A percentile compares a stretch with the other conserved stretches of the same genome.
Conservation (phyloP, 2,888 invertebrate species). For the Oxystoma pomonae region DNA sequence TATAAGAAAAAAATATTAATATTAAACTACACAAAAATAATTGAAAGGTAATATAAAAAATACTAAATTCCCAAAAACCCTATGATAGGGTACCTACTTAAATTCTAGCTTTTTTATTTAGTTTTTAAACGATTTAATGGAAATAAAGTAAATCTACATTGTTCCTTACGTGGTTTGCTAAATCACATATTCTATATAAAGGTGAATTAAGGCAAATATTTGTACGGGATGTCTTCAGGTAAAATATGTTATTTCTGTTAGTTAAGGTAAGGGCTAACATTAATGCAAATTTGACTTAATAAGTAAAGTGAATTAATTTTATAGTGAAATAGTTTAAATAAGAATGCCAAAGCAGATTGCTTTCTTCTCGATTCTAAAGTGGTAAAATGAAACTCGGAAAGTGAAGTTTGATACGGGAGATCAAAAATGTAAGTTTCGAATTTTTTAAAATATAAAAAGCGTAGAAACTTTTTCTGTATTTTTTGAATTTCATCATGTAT, state of each 20-base stretch:
- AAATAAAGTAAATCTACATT: too few relatives aligned
- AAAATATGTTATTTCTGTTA: neutral
- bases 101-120: too few relatives aligned
- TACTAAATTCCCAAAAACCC: too few relatives aligned
- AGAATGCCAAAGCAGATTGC: neutral
- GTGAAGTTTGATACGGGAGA: neutral
- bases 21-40: too few relatives aligned
- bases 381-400: neutral
- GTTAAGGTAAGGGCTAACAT: neutral
- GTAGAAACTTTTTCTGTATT: too few relatives aligned
- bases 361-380: neutral
- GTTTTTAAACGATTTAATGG: too few relatives aligned
- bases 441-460: too few relatives aligned
- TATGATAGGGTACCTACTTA: too few relatives aligned
- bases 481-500: constrained; percentile 6
- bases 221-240: neutral
- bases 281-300: neutral
- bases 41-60: too few relatives aligned
- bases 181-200: constrained; percentile 1
- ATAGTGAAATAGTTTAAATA: neutral
- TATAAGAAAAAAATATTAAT: too few relatives aligned
- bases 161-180: neutral
- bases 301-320: neutral
- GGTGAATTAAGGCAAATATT: neutral
- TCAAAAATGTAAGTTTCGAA: neutral